These are phyloP conservation scores for Bugulina stolonifera DNA, from an alignment of 2,888 invertebrate species.

Conservation along the genomic window DNA sequence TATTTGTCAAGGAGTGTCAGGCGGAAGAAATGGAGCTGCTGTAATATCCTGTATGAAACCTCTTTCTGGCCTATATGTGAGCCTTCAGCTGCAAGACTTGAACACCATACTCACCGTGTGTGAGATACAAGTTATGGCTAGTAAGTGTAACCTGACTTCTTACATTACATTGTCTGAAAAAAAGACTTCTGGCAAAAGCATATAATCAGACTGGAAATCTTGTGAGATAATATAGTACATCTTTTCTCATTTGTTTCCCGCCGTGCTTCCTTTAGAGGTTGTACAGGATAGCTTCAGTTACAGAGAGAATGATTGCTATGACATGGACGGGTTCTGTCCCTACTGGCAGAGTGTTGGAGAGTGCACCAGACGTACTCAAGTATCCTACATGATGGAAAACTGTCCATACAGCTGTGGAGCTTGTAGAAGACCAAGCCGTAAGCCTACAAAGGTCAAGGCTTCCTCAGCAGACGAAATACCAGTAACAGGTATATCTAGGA, in stretches of 20 bases:
- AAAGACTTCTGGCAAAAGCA: too few relatives aligned
- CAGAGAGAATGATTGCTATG: constrained; percentile 20
- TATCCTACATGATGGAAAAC: constrained; percentile 9
- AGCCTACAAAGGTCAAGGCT: not conserved
- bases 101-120: constrained; percentile 27
- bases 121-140: constrained; percentile 23
- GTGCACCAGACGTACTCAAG: constrained; percentile 2
- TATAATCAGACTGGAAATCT: too few relatives aligned
- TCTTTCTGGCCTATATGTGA: constrained; percentile 27
- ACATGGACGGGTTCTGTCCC: constrained; percentile 25
- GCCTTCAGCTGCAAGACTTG: constrained; percentile 22
- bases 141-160: too few relatives aligned
- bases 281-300: not conserved
- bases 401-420: constrained; percentile 27
- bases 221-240: too few relatives aligned
- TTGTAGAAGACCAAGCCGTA: constrained; percentile 1
- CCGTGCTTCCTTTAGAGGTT: not conserved
- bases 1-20: constrained; percentile 27
- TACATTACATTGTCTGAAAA: too few relatives aligned
- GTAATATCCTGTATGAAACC: constrained; percentile 20
- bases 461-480: not conserved
- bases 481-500: constrained; percentile 22
- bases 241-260: too few relatives aligned
- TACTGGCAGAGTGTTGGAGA: constrained; percentile 24
- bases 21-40: constrained; percentile 26